phyloP scores from a whole-genome alignment of 2,888 invertebrate genomes.

The Athalia rosae region DNA sequence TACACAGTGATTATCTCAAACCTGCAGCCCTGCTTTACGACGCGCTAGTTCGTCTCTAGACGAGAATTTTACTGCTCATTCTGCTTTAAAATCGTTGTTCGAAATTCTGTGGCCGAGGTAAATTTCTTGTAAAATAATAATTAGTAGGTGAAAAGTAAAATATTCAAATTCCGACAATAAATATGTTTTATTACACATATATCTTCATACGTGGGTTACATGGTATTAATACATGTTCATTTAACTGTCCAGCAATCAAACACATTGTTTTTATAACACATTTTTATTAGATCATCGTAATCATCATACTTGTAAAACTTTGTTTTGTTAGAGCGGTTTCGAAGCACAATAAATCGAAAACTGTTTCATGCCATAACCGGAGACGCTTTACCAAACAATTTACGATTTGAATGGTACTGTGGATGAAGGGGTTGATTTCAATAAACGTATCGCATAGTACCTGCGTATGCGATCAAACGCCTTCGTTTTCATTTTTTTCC shows the following conservation, averaged over 20 bases:
- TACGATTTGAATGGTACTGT: conserved; percentile 44
- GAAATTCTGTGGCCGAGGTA: no score
- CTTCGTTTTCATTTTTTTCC: neutral
- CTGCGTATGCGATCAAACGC: conserved; percentile 49
- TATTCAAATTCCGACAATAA: conserved; percentile 68
- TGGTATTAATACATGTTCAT: conserved; percentile 73
- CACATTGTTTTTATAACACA: conserved; percentile 70
- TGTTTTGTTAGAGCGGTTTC: conserved; percentile 57
- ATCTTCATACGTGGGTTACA: conserved; percentile 73
- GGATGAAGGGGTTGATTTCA: conserved; percentile 17
- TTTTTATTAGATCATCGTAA: conserved; percentile 64
- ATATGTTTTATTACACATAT: conserved; percentile 74
- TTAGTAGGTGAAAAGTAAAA: neutral
- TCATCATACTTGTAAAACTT: conserved; percentile 59
- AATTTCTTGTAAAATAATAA: no score
- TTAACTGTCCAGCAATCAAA: conserved; percentile 74
- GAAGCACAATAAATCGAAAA: conserved; percentile 55
- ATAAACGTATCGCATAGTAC: conserved; percentile 45
- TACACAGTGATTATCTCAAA: no score
- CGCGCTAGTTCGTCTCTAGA: no score
- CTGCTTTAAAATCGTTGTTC: no score
- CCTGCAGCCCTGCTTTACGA: no score
- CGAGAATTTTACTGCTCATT: no score
- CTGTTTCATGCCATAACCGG: conserved; percentile 49
- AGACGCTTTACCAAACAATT: conserved; percentile 51